Evolutionary conservation across 2,888 invertebrate genomes (phyloP), one percentile per base, ranked within the genome.

Genomic region (Caenorhabditis plicata): DNA sequence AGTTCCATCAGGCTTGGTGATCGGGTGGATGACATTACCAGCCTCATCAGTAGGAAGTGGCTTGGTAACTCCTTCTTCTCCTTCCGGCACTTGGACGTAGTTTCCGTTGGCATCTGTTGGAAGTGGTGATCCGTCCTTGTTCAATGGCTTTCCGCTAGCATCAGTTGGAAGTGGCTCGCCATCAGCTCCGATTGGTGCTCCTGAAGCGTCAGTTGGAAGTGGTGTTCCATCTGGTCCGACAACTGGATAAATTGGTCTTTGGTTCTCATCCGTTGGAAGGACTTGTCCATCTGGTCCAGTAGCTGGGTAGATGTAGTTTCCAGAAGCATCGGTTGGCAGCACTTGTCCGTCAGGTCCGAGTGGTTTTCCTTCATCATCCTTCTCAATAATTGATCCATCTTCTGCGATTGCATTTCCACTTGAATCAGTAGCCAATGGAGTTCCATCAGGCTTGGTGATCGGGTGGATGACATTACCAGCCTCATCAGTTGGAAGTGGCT

Each of bases 81-180:
- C 49, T 19, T 36, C 39, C 9, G 25, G 45, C 22, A 29, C 41
- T 35, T 29, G 45, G 35, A 58, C 22, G 17, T 26, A 35, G 17
- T 46, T 26, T 39, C 58, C 53, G 11, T 13, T 7, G 7, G 40
- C 56, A 19, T 62, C 56, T 13, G 55, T 61, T 15, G 55, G 61
- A 2, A 62, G 52, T 3, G 55, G 41, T 69, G 63, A 20, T 9
- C 20, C 38, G 20, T 63, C 44, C 26, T 50, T 67, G 4, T 48
- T 48, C 20, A 71, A 40, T n/a, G 54, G 51, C 9, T 49, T 29
- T 9, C 69, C 70, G 43, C 52, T 36, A 36, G 52, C 38, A 8
- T 62, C 58, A 11, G 51, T 55, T n/a, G 70, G 65, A 25, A 72
- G n/a, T 17, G 50, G 42, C 3, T 48, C 33, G 20, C 55, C 60